Base-by-base conservation (phyloP, 2,888 invertebrate genomes). In the Nasonia oneida region DNA sequence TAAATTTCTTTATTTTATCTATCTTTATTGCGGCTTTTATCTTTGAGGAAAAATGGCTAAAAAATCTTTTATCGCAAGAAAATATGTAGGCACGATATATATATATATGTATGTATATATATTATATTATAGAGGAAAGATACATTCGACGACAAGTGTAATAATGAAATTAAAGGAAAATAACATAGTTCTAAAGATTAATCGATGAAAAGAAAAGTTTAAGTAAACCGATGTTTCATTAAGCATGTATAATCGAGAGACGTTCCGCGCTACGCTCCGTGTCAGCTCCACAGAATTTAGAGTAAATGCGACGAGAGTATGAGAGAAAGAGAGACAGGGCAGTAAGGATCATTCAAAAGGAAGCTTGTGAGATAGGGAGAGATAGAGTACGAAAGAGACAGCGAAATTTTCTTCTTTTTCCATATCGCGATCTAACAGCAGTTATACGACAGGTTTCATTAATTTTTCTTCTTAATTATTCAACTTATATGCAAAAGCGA, bases 211-310 rank as follows among this genome's bases (percentile, higher is more conserved):
- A 81, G 29, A 81, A 74, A 53, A 75, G 10, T 71, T 75, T 83
- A 76, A 83, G 67, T 77, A 77, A 81, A 53, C 80, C 77, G 73
- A 87, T 81, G 85, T 87, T 86, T 87, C 81, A 75, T n/a, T 84
- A 86, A 80, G 57, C 81, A 81, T 87, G 80, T 86, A 82, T 84
- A 87, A 87, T 86, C 84, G 81, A 87, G 71, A 83, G 70, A 84
- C 77, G 83, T 87, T 86, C 81, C 85, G 85, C 85, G 85, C 83
- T 83, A 85, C 85, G 87, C 85, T 87, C 84, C 87, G 84, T 87
- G 75, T 87, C 83, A 87, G 75, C 87, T 87, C 85, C 85, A 83
- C 85, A 84, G 71, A 37, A 86, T 81, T 81, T 82, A 42, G 78
- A 37, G 70, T 83, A 87, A 81, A 71, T 85, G 85, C 37, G 81